phyloP scores from a whole-genome alignment of 2,113 vertebrate genomes.

The Psittacula cyanocephala region DNA sequence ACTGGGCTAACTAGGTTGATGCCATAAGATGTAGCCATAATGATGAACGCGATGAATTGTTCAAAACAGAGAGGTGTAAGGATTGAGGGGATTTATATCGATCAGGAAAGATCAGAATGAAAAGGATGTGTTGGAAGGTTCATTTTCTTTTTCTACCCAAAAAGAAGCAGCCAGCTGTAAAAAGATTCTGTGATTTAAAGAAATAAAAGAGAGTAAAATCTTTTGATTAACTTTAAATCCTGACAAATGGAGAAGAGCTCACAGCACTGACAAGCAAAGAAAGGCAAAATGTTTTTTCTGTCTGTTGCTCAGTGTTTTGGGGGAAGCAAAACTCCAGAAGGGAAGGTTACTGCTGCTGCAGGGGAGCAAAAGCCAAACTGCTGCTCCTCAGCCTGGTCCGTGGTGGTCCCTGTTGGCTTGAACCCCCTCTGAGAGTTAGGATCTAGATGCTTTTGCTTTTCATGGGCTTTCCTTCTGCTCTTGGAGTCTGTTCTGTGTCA shows the following conservation, averaged over 20 bases:
- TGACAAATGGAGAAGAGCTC: background rate
- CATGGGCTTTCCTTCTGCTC: background rate
- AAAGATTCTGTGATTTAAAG: background rate
- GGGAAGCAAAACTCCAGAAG: too few species aligned
- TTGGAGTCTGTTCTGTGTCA: background rate
- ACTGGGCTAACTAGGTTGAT: background rate
- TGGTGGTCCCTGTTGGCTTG: accelerated
- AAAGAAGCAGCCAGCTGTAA: background rate
- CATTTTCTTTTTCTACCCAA: background rate
- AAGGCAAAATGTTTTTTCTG: background rate
- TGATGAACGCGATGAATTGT: background rate
- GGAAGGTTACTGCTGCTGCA: background rate
- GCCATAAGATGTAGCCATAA: background rate
- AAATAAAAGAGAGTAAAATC: background rate
- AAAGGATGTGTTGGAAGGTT: background rate
- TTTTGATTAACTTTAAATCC: conserved; percentile 6
- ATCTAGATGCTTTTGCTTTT: background rate
- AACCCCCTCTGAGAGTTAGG: background rate
- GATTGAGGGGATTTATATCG: background rate
- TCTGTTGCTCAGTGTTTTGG: accelerated
- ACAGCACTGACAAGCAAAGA: background rate
- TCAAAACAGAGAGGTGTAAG: background rate
- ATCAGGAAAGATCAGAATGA: background rate
- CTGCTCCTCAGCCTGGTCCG: accelerated
- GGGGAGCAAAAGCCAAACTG: background rate